Conservation (phyloP, 2,113 vertebrate species). For the Sialia sialis region DNA sequence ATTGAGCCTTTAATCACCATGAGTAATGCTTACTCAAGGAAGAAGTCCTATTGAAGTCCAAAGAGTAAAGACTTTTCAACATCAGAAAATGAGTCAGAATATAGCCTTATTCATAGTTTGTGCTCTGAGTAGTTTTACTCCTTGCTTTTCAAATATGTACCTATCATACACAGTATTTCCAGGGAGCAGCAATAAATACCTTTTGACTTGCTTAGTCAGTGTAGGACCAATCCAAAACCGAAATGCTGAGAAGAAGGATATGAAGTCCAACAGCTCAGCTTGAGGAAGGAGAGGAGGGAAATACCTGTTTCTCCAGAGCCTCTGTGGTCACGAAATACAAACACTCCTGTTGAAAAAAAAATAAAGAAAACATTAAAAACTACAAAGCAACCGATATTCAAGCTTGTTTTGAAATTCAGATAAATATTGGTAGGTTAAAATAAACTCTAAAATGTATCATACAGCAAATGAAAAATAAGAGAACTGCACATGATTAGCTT, state of each 20-base stretch:
- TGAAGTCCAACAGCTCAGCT: background rate
- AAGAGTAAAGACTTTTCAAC: background rate
- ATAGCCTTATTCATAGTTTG: background rate
- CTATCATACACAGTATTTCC: background rate
- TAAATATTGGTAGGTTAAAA: background rate
- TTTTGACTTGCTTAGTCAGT: background rate
- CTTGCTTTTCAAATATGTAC: background rate
- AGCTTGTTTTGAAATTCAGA: background rate
- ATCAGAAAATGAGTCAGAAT: constrained; percentile 21
- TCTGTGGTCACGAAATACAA: rapidly evolving
- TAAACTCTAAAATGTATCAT: background rate
- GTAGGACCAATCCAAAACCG: background rate
- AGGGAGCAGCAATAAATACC: background rate
- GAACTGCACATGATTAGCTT: background rate
- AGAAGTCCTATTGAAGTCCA: background rate
- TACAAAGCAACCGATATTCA: background rate
- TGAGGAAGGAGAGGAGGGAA: background rate
- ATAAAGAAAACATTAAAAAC: background rate
- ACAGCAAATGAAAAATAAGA: background rate
- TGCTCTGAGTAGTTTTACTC: background rate
- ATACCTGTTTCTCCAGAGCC: background rate
- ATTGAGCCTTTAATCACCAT: constrained; percentile 18
- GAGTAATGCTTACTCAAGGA: constrained; percentile 34
- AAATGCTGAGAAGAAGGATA: background rate
- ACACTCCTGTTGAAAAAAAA: background rate